phyloP scores from a whole-genome alignment of 2,113 vertebrate species.

The Hippocampus comes region DNA sequence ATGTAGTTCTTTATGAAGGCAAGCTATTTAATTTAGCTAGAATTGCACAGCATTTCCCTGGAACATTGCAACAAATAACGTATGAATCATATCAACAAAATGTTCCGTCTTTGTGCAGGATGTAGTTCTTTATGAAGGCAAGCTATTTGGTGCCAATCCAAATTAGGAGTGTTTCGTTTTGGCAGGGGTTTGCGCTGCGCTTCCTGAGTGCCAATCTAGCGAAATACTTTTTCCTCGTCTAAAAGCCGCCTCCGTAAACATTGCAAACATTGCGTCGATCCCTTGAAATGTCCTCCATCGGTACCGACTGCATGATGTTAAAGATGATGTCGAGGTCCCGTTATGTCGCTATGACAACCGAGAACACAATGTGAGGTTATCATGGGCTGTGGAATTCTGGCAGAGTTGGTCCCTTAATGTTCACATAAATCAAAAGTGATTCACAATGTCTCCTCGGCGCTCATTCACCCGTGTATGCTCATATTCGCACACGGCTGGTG shows the following conservation, averaged over 20 bases:
- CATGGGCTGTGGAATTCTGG: background rate
- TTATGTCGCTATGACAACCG: background rate
- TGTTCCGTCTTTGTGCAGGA: background rate
- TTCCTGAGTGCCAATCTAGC: background rate
- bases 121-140: background rate
- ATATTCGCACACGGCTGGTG: background rate
- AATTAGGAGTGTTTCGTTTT: background rate
- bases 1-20: background rate
- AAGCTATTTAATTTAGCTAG: background rate
- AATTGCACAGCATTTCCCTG: background rate
- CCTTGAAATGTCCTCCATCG: background rate
- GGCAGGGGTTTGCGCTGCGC: background rate
- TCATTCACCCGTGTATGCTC: background rate
- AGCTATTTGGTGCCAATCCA: background rate
- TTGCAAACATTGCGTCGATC: background rate
- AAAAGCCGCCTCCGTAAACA: background rate
- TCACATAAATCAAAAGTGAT: slow-evolving; percentile 7
- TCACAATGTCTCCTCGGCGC: background rate
- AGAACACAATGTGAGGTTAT: background rate
- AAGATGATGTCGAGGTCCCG: background rate
- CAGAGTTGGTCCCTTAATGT: background rate
- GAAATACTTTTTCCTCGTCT: background rate
- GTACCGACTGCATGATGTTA: background rate
- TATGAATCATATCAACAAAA: background rate
- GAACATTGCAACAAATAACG: background rate